Evolutionary conservation across 2,888 invertebrate genomes (phyloP), one percentile per base, ranked within the genome.

Genomic region (Brachyptera risi): DNA sequence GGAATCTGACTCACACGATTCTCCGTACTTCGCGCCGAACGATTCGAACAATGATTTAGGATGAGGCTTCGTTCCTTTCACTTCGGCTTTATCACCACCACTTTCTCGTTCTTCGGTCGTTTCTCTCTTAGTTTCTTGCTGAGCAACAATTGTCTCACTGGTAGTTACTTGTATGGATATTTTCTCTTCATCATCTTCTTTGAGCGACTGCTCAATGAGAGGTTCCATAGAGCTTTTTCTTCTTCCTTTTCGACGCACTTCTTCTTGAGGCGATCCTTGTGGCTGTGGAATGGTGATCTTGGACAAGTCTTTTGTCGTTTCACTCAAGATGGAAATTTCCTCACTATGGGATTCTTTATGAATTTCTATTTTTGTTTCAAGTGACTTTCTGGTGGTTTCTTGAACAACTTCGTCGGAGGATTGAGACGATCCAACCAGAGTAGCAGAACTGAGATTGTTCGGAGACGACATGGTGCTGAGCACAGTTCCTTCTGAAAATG

Each of bases 401-500:
- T 73, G 74, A 19, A 73, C 70, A 65, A 74, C 72, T 21, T 69
- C 73, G 63, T 76, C 72, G 0, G 79, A 78, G 31, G n/a, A n/a
- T 47, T 77, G 75, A 3, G 78, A 79, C 1, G 80, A 79, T 0
- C 86, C 87, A 0, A 89, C 83, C 50, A 89, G 71, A 1, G 89
- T 90, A 0, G 85, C 84, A 9, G 87, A 86, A 69, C 88, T 88
- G 15, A 87, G 74, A 60, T 86, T 88, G 44, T 88, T 86, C 0
- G 88, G 88, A 0, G 89, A 88, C 1, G 82, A 85, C 23, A 87
- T 87, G 0, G 80, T 80, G 68, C 82, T 83, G 23, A 78, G 66
- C 21, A 61, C 61, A 5, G 61, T 56, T 3, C 24, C 54, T 49
- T 64, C 64, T 64, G 44, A 3, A 49, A 59, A 40, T n/a, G n/a